Percentiles rank a stretch among this genome's conserved stretches.
Evolutionary conservation across 2,797 vertebrate genomes (phyloP).

Genomic region (Merluccius polli): DNA sequence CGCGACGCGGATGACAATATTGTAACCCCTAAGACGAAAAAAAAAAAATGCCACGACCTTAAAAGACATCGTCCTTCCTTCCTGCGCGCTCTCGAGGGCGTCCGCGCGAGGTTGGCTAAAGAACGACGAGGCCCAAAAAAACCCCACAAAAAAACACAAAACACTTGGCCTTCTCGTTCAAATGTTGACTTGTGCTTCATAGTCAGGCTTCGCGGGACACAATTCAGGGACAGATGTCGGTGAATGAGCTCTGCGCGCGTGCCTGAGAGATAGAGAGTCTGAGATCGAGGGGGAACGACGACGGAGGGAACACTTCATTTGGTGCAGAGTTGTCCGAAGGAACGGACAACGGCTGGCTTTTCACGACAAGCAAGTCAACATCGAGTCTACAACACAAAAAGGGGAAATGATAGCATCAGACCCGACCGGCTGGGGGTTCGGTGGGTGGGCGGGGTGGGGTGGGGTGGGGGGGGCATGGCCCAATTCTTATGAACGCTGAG

Average conservation of each 20-base stretch:
- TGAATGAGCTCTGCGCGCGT: neutral
- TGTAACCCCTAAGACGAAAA: neutral
- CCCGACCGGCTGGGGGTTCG: neutral
- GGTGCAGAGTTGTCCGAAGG: neutral
- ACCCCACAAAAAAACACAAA: neutral
- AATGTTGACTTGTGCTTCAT: neutral
- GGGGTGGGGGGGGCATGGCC: neutral
- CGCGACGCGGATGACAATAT: neutral
- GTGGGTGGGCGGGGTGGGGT: no score
- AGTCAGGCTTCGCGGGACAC: neutral
- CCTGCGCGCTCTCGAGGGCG: neutral
- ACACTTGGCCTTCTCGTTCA: neutral
- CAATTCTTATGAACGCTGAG: neutral
- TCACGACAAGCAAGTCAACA: neutral
- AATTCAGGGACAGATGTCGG: neutral
- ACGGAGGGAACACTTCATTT: neutral
- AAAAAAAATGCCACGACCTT: neutral
- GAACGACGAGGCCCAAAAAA: neutral
- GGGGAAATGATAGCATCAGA: neutral
- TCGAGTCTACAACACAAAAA: neutral
- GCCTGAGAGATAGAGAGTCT: neutral
- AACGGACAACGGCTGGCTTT: neutral
- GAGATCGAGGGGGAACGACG: neutral
- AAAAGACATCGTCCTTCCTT: neutral
- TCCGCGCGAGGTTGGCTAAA: neutral